Base-by-base conservation (phyloP, 2,113 vertebrate species). In the Vicugna pacos region DNA sequence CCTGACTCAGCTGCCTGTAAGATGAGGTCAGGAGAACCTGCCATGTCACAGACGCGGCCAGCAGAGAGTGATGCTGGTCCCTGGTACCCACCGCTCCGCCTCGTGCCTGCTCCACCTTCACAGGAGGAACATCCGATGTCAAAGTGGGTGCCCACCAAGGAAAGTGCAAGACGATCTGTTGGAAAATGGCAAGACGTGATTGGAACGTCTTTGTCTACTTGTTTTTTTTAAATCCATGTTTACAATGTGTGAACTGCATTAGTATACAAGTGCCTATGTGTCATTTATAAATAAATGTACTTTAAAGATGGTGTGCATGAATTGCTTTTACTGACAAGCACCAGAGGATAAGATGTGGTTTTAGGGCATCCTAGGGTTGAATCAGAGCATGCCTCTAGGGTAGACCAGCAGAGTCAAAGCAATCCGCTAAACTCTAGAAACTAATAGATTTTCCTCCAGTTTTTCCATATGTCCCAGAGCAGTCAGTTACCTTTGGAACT, bases 21-120 rank as follows among this genome's bases (percentile, higher is more conserved):
- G 92, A 92, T 46, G 62, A 92, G n/a, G 86, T 46, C 38, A 67
- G 79, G 73, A 93, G 32, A 95, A 72, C 58, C 15, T 75, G 28
- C 15, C 85, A 92, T 19, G 65, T 13, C 17, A 50, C 22, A 48
- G 70, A 73, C 4, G 65, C 12, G 14, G 32, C 42, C 58, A 30
- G 79, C 14, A 87, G 11, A 48, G 87, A 77, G 19, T 69, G 85
- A 16, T 11, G 2, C 13, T 69, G 4, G 32, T 60, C 15, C 84
- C 11, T 19, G 67, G 24, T 14, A n/a, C 48, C 17, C 19, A 28
- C 22, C n/a, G 26, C 20, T 64, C 50, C 24, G 50, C 26, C 5
- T 65, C 19, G 9, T 7, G 35, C 22, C 1, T 38, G 50, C 38
- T 19, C 42, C 24, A 46, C 26, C 8, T 30, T 80, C 60, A 46